Percentiles rank a stretch among this genome's conserved stretches.
phyloP scores from a whole-genome alignment of 53 echinoderm and acorn worm genomes.

The Holothuria scabra region DNA sequence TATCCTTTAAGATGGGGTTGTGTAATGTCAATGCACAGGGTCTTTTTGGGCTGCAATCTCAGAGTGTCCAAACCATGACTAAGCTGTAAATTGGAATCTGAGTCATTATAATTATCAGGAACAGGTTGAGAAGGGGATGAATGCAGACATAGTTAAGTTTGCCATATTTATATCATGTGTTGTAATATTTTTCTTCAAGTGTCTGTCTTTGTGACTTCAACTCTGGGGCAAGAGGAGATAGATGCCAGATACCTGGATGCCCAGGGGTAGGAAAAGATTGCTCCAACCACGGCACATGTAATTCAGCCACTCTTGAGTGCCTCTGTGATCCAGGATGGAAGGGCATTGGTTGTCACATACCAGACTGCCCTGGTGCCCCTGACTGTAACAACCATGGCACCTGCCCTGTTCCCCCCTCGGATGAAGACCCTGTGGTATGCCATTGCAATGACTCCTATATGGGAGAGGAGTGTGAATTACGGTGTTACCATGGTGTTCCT shows the following conservation, averaged over 20 bases:
- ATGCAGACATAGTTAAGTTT: too few species aligned
- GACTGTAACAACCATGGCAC: constrained; percentile 78
- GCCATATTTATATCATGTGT: too few species aligned
- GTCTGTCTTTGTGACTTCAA: too few species aligned
- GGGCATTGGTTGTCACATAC: constrained; percentile 82
- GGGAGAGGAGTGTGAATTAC: constrained; percentile 85
- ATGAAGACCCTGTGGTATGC: constrained; percentile 70
- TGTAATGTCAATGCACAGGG: too few species aligned
- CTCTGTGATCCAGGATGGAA: constrained; percentile 92
- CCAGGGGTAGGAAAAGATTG: constrained; percentile 78
- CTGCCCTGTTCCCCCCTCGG: constrained; percentile 68
- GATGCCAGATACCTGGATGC: constrained; percentile 59
- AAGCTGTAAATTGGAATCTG: too few species aligned
- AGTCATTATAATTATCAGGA: too few species aligned
- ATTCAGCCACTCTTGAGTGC: constrained; percentile 82
- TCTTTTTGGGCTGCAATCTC: too few species aligned
- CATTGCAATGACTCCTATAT: constrained; percentile 73
- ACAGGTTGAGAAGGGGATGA: too few species aligned
- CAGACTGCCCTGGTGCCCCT: constrained; percentile 86
- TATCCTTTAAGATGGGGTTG: too few species aligned
- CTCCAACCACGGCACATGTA: constrained; percentile 83
- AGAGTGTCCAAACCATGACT: too few species aligned
- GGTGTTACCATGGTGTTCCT: constrained; percentile 66
- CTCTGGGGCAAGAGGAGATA: too few species aligned
- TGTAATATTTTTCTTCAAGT: too few species aligned